phyloP scores from a whole-genome alignment of 2,888 invertebrate species.

The Morpho deidamia region DNA sequence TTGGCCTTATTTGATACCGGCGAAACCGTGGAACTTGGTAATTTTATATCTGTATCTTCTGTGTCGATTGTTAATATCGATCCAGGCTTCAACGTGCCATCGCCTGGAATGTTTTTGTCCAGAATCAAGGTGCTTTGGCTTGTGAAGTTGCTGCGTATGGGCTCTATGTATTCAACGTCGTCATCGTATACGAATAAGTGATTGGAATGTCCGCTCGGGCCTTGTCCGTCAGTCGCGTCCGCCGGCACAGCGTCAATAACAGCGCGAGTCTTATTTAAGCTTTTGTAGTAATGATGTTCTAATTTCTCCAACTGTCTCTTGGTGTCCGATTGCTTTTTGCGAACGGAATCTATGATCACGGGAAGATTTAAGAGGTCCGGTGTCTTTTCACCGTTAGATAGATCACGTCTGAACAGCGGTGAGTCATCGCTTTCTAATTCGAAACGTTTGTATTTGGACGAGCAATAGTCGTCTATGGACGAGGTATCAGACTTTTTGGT shows the following conservation, averaged over 20 bases:
- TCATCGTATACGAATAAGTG: slow-evolving; percentile 58
- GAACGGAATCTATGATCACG: slow-evolving; percentile 66
- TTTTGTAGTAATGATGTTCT: slow-evolving; percentile 70
- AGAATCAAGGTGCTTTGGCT: slow-evolving; percentile 71
- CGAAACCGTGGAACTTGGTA: slow-evolving; percentile 67
- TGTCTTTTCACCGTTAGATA: slow-evolving; percentile 50
- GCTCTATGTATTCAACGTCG: slow-evolving; percentile 73
- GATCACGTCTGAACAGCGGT: slow-evolving; percentile 59
- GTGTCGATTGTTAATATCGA: slow-evolving; percentile 65
- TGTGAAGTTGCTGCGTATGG: slow-evolving; percentile 69
- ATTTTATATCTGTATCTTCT: slow-evolving; percentile 65
- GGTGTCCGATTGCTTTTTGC: slow-evolving; percentile 65
- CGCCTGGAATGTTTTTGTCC: slow-evolving; percentile 53
- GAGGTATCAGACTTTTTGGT: slow-evolving; percentile 70
- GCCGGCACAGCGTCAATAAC: slow-evolving; percentile 68
- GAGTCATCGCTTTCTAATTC: slow-evolving; percentile 73
- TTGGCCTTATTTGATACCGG: slow-evolving; percentile 52
- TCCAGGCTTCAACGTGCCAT: slow-evolving; percentile 44
- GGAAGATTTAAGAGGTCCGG: slow-evolving; percentile 69
- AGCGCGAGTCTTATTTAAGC: slow-evolving; percentile 53
- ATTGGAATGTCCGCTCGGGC: slow-evolving; percentile 61
- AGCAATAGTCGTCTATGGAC: slow-evolving; percentile 70
- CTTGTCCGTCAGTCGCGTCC: slow-evolving; percentile 64
- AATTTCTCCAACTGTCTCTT: slow-evolving; percentile 68
- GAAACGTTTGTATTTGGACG: slow-evolving; percentile 73